Percentiles rank a stretch among this genome's conserved stretches.
Evolutionary conservation across 1,140 invertebrate species (phyloP).

Genomic region (Aphis gossypii): DNA sequence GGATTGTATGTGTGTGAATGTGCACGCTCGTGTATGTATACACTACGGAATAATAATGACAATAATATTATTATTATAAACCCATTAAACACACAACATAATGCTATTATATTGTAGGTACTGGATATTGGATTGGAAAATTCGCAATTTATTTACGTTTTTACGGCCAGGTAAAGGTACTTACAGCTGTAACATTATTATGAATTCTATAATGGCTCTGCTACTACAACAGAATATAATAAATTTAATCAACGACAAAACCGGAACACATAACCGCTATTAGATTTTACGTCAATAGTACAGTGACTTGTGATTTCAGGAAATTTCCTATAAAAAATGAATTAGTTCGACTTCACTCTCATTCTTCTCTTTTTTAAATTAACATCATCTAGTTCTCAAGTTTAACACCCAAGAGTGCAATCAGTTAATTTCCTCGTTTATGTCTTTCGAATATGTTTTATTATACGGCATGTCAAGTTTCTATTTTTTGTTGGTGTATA

Average conservation of each 20-base stretch:
- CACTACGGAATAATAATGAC: background rate
- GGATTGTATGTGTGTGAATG: background rate
- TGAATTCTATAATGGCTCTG: background rate
- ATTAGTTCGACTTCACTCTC: background rate
- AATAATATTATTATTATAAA: constrained; percentile 4
- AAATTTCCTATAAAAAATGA: background rate
- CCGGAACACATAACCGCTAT: background rate
- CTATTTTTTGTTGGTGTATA: no score
- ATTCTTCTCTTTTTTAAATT: background rate
- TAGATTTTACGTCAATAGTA: background rate
- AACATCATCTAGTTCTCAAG: background rate
- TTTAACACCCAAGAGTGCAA: background rate
- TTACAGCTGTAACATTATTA: background rate
- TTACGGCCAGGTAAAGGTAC: background rate
- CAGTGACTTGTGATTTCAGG: background rate
- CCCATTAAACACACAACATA: background rate
- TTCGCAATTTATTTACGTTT: background rate
- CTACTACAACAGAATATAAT: background rate
- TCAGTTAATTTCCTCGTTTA: background rate
- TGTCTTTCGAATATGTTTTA: background rate
- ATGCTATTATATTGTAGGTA: background rate
- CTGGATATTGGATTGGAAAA: background rate
- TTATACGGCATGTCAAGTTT: background rate
- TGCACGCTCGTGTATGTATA: no score
- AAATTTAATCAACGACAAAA: background rate